Base-by-base conservation (phyloP, 1,140 invertebrate species). In the Zophobas morio region DNA sequence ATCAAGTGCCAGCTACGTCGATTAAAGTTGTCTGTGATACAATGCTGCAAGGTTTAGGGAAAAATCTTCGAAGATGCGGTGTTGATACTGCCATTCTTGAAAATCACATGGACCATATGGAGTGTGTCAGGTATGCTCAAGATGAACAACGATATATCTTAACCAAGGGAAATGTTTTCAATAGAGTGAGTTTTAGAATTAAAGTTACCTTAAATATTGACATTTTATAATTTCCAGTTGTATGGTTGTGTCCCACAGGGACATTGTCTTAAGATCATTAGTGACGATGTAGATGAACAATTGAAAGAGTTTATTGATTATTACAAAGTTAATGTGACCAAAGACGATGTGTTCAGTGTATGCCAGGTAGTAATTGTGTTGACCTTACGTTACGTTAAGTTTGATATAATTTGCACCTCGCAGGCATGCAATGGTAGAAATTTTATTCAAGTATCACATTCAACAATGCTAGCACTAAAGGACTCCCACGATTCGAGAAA, bases 261-360 rank as follows among this genome's bases (percentile, higher is more conserved):
- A 0, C 87, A 88, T 78, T 90, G 88, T 80, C 91, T 90, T 54
- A 84, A 86, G 78, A 87, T 93, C 1, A 74, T 79, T 2, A 79
- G 81, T 8, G 83, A 86, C 32, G 83, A 88, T 40, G 82, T 90
- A 0, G 85, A 88, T 8, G 86, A 89, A 6, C 93, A 94, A 84
- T 81, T 92, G 0, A 80, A 86, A 51, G 89, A 92, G 82, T 89
- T 94, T 1, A 78, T 94, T 1, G 84, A 87, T 6, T 86, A 90
- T 81, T 94, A 92, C 80, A 90, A 92, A 79, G 85, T 95, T 20
- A 78, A 83, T 8, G 87, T 94, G 4, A 88, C 86, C 4, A 85
- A 88, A 75, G 84, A 88, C 47, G 89, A 94, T 85, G 89, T 94
- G 49, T 93, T 93, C 78, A 92, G 90, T 81, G 86, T 92, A 60